Base-by-base conservation (phyloP, 2,797 vertebrate species). In the Sebastes umbrosus region DNA sequence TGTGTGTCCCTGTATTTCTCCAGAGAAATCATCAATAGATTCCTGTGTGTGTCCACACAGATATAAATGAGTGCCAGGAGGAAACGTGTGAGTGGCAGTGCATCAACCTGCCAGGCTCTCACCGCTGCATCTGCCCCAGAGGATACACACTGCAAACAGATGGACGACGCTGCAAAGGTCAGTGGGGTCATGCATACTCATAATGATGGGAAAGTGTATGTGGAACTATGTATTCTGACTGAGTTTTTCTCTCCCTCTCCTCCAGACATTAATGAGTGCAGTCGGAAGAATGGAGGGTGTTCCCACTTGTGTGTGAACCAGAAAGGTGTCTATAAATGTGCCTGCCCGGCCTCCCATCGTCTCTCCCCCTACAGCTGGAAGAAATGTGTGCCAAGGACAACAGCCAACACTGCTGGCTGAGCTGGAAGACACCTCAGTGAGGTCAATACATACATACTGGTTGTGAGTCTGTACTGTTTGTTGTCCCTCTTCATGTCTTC, bases 281-380 rank as follows among this genome's bases (percentile, higher is more conserved):
- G 55, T 13, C 73, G 8, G 63, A 92, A 73, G 58, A 95, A 95
- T 1, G 93, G 92, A 18, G 93, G 93, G 4, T 95, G 94, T 77
- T 94, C 94, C n/a, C 94, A 95, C 77, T 55, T 87, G 70, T 96
- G 94, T 79, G 36, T 91, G 63, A 96, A 95, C 82, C 74, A 86
- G 8, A 90, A 39, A 85, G 94, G 93, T 4, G 79, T 90, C 12
- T 89, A 91, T 73, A 93, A 85, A 87, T 95, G 94, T 79, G 81
- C 82, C 60, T 95, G 94, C 59, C 93, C 93, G 8, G 63, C 88
- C 74, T 85, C 87, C 34, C 84, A 92, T 55, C 86, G 59, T 20
- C 80, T 94, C 54, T 92, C 92, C 12, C 69, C 86, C 7, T 88
- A 92, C 80, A 93, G 87, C 90, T 88, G 85, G 83, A 95, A 90